Percentiles rank a stretch among this genome's conserved stretches.
Conservation (phyloP, 2,888 invertebrate species). For the Lycia hirtaria region DNA sequence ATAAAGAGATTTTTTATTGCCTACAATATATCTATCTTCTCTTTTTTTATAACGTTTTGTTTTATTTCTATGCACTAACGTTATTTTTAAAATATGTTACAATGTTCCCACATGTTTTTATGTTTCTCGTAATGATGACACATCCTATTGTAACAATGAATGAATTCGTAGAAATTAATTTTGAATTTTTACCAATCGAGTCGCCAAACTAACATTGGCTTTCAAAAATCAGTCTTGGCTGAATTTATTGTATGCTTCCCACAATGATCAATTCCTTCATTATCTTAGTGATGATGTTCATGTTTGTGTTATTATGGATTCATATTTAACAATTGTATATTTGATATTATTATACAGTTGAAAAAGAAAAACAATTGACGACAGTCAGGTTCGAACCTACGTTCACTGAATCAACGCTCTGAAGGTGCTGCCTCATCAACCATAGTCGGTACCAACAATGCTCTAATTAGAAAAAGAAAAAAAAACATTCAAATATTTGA, state of each 20-base stretch:
- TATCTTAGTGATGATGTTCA: not conserved
- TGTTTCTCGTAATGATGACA: conserved; percentile 53
- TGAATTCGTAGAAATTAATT: conserved; percentile 26
- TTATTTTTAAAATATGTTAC: conserved; percentile 84
- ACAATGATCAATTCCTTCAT: conserved; percentile 35
- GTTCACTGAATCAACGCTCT: no score
- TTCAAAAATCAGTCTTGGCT: conserved; percentile 62
- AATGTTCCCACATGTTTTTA: conserved; percentile 85
- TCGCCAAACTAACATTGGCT: conserved; percentile 20
- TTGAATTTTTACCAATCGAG: conserved; percentile 27
- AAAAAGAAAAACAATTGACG: no score
- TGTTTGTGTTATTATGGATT: not conserved
- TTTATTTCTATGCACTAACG: conserved; percentile 80
- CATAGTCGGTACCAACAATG: no score
- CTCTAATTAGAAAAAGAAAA: no score
- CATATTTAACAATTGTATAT: no score
- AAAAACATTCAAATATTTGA: no score
- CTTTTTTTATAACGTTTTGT: conserved; percentile 61
- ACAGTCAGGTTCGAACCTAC: no score
- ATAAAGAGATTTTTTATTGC: conserved; percentile 76
- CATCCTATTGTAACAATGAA: conserved; percentile 40
- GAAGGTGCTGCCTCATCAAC: no score
- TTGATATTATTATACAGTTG: no score
- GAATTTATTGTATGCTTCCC: conserved; percentile 40
- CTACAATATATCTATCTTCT: conserved; percentile 78